Evolutionary conservation across 2,797 vertebrate genomes (phyloP).

Genomic region (Periophthalmus magnuspinnatus): DNA sequence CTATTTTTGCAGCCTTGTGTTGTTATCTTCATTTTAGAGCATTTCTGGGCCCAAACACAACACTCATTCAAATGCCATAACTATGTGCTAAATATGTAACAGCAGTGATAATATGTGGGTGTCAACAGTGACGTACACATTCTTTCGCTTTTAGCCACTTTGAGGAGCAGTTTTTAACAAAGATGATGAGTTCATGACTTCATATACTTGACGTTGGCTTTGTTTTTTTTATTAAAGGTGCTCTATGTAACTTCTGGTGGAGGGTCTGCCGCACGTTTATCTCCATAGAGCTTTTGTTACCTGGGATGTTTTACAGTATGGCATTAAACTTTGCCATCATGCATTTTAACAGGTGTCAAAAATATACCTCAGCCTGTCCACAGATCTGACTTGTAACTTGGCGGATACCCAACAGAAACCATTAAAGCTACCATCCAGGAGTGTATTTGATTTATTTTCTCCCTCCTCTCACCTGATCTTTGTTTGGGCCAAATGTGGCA

Average conservation of each 20-base stretch:
- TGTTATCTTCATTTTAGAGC: constrained; percentile 30
- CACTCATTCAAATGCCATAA: constrained; percentile 6
- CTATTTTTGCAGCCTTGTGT: constrained; percentile 54
- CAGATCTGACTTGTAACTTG: not conserved
- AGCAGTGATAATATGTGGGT: constrained; percentile 19
- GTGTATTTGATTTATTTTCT: too few relatives aligned
- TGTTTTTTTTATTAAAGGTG: not conserved
- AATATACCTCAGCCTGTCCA: too few relatives aligned
- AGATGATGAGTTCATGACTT: not conserved
- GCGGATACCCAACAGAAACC: too few relatives aligned
- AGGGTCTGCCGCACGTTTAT: not conserved
- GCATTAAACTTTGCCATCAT: too few relatives aligned
- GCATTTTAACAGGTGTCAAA: too few relatives aligned
- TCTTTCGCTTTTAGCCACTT: constrained; percentile 22
- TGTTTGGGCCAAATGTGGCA: too few relatives aligned
- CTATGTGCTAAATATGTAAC: constrained; percentile 20
- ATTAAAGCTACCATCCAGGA: too few relatives aligned
- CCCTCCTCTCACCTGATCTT: too few relatives aligned
- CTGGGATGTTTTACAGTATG: too few relatives aligned
- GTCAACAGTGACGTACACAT: not conserved
- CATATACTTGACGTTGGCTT: too few relatives aligned
- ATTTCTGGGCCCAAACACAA: constrained; percentile 19
- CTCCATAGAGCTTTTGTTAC: too few relatives aligned
- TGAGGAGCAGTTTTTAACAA: constrained; percentile 34
- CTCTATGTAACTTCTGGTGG: not conserved